phyloP scores from a whole-genome alignment of 2,797 vertebrate genomes.

The Tinamus major region DNA sequence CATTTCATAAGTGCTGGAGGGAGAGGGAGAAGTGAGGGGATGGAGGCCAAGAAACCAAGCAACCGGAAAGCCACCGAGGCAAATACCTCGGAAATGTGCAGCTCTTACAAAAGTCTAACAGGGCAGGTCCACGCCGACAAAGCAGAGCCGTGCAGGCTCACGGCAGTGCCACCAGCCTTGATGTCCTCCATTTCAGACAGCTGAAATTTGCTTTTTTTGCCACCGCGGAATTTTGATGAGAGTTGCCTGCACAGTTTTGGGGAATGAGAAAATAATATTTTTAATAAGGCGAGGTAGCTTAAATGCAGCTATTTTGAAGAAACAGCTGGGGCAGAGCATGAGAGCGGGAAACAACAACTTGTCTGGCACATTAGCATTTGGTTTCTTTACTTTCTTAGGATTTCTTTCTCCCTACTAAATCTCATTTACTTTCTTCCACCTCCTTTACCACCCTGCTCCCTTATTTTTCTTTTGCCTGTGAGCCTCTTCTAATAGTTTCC shows the following conservation, averaged over 20 bases:
- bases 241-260: not conserved
- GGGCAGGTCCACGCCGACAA: not conserved
- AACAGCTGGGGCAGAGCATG: not conserved
- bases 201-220: not conserved
- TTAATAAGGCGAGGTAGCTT: not conserved
- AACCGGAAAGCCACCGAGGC: conserved; percentile 34
- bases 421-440: not conserved
- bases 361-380: not conserved
- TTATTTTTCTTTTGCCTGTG: not conserved
- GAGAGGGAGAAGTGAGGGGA: not conserved
- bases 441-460: not conserved
- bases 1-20: not conserved
- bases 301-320: not conserved
- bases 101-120: not conserved
- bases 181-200: not conserved
- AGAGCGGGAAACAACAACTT: not conserved
- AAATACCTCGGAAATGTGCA: conserved; percentile 56
- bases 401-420: conserved; percentile 23
- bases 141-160: not conserved
- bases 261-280: not conserved
- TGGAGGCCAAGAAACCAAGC: conserved; percentile 53
- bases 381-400: not conserved
- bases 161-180: rapidly evolving
- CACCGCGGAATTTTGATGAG: not conserved
- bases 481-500: not conserved